These are phyloP conservation scores for Fabriciana adippe DNA, from an alignment of 2,888 invertebrate species.

Conservation along the genomic window DNA sequence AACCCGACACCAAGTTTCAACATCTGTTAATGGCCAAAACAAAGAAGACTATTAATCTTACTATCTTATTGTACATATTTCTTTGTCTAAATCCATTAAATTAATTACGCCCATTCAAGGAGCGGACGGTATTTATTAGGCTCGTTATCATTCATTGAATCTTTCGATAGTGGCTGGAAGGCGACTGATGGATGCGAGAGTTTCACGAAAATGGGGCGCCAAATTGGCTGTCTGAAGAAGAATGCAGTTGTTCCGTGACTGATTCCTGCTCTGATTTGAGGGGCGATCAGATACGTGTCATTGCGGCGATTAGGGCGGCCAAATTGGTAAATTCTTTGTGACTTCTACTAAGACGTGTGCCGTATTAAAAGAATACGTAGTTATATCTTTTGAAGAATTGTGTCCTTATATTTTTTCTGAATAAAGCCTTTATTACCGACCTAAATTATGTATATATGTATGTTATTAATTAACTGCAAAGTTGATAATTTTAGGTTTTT, in stretches of 20 bases:
- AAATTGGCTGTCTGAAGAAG: conserved; percentile 77
- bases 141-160: conserved; percentile 82
- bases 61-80: conserved; percentile 80
- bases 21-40: conserved; percentile 66
- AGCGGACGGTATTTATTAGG: conserved; percentile 79
- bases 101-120: conserved; percentile 79
- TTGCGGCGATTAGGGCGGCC: conserved; percentile 60
- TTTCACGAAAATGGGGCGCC: conserved; percentile 76
- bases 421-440: not conserved
- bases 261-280: conserved; percentile 61
- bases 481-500: too few species aligned
- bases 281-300: conserved; percentile 67
- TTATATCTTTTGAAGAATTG: not conserved
- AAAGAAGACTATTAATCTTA: conserved; percentile 66
- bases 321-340: conserved; percentile 71
- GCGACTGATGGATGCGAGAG: conserved; percentile 71
- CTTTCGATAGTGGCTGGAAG: conserved; percentile 47
- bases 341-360: conserved; percentile 18
- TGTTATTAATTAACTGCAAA: too few species aligned
- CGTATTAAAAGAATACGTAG: too few species aligned
- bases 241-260: conserved; percentile 76
- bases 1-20: conserved; percentile 46
- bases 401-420: not conserved
- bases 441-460: too few species aligned
- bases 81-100: conserved; percentile 82